Conservation (phyloP, 2,113 vertebrate species). For the Lepus timidus region DNA sequence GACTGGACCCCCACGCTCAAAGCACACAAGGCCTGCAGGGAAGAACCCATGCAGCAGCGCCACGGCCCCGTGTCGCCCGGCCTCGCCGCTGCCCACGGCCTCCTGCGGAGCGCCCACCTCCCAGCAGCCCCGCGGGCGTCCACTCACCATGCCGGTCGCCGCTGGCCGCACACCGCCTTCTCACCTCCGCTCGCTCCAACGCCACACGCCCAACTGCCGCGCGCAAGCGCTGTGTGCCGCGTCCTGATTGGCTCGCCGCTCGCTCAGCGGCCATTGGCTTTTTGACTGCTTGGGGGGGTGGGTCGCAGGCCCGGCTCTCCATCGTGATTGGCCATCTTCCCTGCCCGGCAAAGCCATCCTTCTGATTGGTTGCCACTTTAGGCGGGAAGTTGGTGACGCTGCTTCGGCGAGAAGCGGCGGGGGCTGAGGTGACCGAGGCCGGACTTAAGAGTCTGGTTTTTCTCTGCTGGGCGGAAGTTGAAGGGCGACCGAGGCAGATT, state of each 20-base stretch:
- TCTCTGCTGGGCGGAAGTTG: background rate
- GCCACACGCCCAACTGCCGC: background rate
- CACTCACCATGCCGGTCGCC: background rate
- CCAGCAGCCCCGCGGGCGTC: accelerated
- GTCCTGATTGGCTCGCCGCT: background rate
- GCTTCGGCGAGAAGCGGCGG: background rate
- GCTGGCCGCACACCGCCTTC: accelerated
- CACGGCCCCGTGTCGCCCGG: no score
- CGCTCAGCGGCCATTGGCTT: background rate
- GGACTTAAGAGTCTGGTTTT: no score
- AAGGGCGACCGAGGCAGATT: no score
- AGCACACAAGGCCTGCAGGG: background rate
- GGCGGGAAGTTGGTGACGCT: background rate
- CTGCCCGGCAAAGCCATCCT: background rate
- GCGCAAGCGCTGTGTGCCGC: accelerated
- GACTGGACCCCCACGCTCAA: background rate
- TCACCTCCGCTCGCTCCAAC: accelerated
- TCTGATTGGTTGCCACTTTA: background rate
- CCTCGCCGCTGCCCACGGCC: background rate
- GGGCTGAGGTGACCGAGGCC: no score
- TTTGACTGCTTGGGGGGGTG: background rate
- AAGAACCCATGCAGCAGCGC: background rate
- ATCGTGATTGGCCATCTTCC: accelerated
- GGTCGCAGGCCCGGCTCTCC: accelerated
- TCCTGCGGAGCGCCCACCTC: accelerated